Conservation (phyloP, 2,888 invertebrate genomes). For the Epirrita christyi region DNA sequence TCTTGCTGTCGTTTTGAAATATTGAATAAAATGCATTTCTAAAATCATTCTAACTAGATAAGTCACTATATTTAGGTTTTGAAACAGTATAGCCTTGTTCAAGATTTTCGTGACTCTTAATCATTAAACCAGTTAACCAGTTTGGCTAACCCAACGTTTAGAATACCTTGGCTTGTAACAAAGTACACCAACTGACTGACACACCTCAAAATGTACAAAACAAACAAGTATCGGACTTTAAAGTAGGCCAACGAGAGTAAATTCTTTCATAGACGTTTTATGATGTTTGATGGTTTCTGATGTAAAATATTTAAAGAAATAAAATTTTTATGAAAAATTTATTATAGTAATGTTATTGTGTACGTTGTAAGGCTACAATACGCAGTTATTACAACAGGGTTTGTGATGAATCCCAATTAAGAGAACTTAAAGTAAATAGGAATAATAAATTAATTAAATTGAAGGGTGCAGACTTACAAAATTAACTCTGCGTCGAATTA, state of each 20-base stretch:
- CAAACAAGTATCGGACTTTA: slow-evolving; percentile 26
- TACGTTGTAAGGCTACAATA: too few species aligned
- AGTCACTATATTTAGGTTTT: not conserved
- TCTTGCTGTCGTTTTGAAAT: not conserved
- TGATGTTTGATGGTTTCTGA: not conserved
- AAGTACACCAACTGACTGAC: slow-evolving; percentile 13
- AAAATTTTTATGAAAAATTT: not conserved
- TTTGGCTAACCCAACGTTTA: slow-evolving; percentile 19
- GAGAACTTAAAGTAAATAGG: too few species aligned
- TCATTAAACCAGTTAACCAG: slow-evolving; percentile 23
- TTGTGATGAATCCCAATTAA: too few species aligned
- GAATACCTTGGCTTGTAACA: slow-evolving; percentile 23
- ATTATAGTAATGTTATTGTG: too few species aligned
- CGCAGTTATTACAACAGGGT: too few species aligned
- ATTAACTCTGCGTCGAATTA: too few species aligned
- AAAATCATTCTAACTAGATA: not conserved
- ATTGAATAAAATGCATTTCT: not conserved
- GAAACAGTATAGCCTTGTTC: slow-evolving; percentile 8
- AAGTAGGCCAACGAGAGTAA: slow-evolving; percentile 22
- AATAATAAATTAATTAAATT: too few species aligned
- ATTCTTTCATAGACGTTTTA: slow-evolving; percentile 6
- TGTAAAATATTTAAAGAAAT: too few species aligned
- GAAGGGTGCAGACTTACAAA: too few species aligned
- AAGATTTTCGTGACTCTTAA: slow-evolving; percentile 23
- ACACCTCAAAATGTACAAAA: slow-evolving; percentile 23